Percentiles rank a stretch among this genome's conserved stretches.
phyloP scores from a whole-genome alignment of 2,113 vertebrate species.

The Ageneiosus marmoratus region DNA sequence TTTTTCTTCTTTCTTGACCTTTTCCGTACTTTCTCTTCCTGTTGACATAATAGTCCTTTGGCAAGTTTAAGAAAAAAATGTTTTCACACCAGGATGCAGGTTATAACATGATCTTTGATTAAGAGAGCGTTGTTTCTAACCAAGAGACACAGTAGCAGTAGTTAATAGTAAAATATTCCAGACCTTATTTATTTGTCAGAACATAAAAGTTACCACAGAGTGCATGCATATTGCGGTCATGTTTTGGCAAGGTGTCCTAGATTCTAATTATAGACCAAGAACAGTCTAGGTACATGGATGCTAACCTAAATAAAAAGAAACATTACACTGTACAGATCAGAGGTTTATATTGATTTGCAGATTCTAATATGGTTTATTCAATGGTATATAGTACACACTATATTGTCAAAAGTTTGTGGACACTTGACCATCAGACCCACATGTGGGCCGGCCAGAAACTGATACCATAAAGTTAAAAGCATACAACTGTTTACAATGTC shows the following conservation, averaged over 20 bases:
- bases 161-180: neutral
- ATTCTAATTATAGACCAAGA: conserved; percentile 41
- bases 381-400: neutral
- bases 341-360: neutral
- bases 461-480: neutral
- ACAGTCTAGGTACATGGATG: conserved; percentile 27
- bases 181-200: neutral
- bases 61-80: conserved; percentile 12
- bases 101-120: conserved; percentile 3
- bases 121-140: neutral
- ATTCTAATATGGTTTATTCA: neutral
- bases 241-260: conserved; percentile 40
- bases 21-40: conserved; percentile 5
- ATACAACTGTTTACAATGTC: neutral
- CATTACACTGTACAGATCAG: neutral
- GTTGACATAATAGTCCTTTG: neutral
- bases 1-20: conserved; percentile 8
- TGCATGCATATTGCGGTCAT: conserved; percentile 32
- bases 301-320: neutral
- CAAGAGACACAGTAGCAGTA: neutral
- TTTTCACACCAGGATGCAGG: neutral
- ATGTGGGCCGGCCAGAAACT: neutral
- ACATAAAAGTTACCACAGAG: conserved; percentile 29
- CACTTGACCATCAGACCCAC: neutral
- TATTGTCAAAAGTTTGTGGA: neutral